Conservation (phyloP, 2,888 invertebrate species). For the Odontothrips loti region DNA sequence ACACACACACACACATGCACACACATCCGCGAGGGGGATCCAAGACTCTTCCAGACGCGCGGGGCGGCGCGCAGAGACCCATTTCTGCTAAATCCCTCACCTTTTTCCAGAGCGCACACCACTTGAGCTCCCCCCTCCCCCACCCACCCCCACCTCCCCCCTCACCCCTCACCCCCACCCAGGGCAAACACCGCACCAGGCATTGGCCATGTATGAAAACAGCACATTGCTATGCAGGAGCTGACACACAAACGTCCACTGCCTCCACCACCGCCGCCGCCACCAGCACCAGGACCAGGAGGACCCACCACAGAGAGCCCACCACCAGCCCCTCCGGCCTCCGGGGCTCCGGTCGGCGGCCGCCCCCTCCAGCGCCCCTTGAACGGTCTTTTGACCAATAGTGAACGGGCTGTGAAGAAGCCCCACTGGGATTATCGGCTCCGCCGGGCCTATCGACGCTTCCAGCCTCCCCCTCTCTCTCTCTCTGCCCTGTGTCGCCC, state of each 20-base stretch:
- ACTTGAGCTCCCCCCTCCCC: background rate
- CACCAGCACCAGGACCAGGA: too few relatives aligned
- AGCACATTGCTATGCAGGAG: slow-evolving; percentile 31
- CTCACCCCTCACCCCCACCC: background rate
- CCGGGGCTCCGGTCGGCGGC: background rate
- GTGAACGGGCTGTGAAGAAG: background rate
- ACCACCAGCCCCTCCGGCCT: background rate
- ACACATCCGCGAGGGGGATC: background rate
- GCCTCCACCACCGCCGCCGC: background rate
- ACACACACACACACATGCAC: background rate
- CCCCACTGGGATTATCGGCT: slow-evolving; percentile 29
- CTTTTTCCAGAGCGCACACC: slow-evolving; percentile 6
- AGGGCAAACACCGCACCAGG: slow-evolving; percentile 16
- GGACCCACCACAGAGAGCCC: too few relatives aligned
- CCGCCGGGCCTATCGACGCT: slow-evolving; percentile 31
- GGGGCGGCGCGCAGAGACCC: slow-evolving; percentile 38
- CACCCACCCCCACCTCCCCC: background rate
- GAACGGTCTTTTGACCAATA: slow-evolving; percentile 22
- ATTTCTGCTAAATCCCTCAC: slow-evolving; percentile 37
- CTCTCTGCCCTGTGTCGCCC: background rate
- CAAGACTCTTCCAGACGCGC: background rate
- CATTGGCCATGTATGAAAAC: slow-evolving; percentile 34
- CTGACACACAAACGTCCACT: slow-evolving; percentile 14
- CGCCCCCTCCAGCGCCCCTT: slow-evolving; percentile 27
- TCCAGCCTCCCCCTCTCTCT: slow-evolving; percentile 10